Base-by-base conservation (phyloP, 1,140 invertebrate genomes). In the Bombus terrestris region DNA sequence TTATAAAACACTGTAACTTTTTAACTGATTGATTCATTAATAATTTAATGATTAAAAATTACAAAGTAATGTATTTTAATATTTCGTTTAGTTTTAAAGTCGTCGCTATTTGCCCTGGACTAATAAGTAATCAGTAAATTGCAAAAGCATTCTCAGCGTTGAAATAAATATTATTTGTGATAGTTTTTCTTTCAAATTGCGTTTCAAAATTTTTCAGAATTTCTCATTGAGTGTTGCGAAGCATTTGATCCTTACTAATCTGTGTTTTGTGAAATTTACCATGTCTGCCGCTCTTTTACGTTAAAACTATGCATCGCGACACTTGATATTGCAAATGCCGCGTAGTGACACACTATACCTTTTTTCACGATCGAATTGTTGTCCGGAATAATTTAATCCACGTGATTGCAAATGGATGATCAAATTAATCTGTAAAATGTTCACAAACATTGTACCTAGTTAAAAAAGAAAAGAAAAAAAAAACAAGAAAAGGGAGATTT, bases 361-460 rank as follows among this genome's bases (percentile, higher is more conserved):
- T 41, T 39, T 62, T 39, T 62, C 39, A 39, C 9, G 35, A 13
- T 5, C 32, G 18, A 37, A 57, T 76, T 37, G 35, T 68, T 68
- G 35, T 37, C 37, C 25, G 37, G 12, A 71, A 71, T 71, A 22
- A 32, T 43, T 78, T 28, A 18, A 64, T 41, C 6, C 59, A n/a
- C 35, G 22, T 43, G 41, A 22, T 12, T 68, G 77, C 41, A 32
- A 43, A 64, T n/a, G 25, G 59, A 28, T 43, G 57, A 57, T 35
- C 25, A 43, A 37, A 41, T 71, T 71, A n/a, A 81, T 81, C 57
- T 71, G 77, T 79, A 47, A 68, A 43, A 47, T 47, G 25, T 79
- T 79, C n/a, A 79, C 32, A 25, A 47, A 43, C 22, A 68, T 53
- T 79, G 62, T 79, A 68, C 9, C 32, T 18, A 71, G 53, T 81